phyloP scores from a whole-genome alignment of 2,113 vertebrate genomes.

The Martes martes region DNA sequence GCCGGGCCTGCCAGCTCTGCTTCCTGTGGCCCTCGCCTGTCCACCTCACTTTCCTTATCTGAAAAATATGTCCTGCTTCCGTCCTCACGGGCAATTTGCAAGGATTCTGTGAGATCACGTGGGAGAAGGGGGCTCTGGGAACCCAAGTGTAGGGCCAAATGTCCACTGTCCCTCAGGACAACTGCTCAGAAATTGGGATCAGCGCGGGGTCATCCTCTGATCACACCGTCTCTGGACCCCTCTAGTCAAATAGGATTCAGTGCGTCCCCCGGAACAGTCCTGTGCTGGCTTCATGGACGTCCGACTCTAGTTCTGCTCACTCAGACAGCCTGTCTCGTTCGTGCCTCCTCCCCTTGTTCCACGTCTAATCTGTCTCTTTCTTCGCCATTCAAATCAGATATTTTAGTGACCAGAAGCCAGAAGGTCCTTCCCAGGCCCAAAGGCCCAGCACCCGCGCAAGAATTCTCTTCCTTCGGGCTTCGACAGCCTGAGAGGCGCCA shows the following conservation, averaged over 20 bases:
- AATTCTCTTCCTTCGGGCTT: neutral
- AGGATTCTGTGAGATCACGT: neutral
- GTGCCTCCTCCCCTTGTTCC: neutral
- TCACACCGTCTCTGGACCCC: neutral
- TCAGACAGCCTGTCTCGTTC: neutral
- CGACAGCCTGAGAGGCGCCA: neutral
- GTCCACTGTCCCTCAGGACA: neutral
- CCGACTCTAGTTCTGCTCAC: neutral
- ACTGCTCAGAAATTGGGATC: neutral
- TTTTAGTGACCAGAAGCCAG: neutral
- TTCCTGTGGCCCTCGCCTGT: neutral
- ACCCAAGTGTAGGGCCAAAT: rapidly evolving
- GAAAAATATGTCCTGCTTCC: neutral
- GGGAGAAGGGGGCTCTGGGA: neutral
- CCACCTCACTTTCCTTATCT: neutral
- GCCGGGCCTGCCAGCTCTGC: neutral
- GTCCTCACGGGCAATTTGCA: neutral
- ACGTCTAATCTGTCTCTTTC: neutral
- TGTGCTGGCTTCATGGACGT: neutral
- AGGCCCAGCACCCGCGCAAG: neutral
- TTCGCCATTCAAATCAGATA: neutral
- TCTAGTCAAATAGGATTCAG: neutral
- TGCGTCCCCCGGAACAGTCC: neutral
- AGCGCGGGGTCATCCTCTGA: neutral
- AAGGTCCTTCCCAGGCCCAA: neutral